Percentiles rank a stretch among this genome's conserved stretches.
phyloP scores from a whole-genome alignment of 1,140 invertebrate species.

The Heliothis virescens region DNA sequence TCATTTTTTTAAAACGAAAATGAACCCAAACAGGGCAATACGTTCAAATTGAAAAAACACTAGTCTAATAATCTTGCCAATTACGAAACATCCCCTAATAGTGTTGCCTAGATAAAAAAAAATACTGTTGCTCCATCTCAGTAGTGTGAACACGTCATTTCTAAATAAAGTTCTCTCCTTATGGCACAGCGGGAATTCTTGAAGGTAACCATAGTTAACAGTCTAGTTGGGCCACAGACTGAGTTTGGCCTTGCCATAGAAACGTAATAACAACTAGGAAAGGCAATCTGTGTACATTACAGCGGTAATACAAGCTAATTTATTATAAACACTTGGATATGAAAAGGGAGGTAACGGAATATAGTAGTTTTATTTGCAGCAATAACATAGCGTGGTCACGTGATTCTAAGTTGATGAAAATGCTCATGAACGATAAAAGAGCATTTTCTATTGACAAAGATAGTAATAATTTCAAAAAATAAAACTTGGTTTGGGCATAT shows the following conservation, averaged over 20 bases:
- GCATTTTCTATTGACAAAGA: no score
- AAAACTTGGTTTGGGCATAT: no score
- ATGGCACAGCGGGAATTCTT: neutral
- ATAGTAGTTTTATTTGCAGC: no score
- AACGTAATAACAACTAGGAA: neutral
- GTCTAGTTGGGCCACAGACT: neutral
- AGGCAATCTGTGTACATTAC: neutral
- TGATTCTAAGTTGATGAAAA: no score
- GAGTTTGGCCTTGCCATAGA: neutral
- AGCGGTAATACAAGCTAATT: constrained; percentile 4
- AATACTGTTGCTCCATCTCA: neutral
- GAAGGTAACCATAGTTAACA: neutral
- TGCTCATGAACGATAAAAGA: no score
- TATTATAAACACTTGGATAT: neutral
- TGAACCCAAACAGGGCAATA: no score
- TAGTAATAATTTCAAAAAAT: no score
- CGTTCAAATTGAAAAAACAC: no score
- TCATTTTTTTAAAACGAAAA: no score
- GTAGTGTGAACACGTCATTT: neutral
- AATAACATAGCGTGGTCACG: no score
- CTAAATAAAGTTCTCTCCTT: neutral
- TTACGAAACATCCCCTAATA: neutral
- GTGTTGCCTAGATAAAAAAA: neutral
- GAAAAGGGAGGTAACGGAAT: neutral
- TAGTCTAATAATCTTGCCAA: no score